Percentiles rank a stretch among this genome's conserved stretches.
These are phyloP conservation scores for Ia io DNA, from an alignment of 2,113 vertebrate genomes.

Conservation along the genomic window DNA sequence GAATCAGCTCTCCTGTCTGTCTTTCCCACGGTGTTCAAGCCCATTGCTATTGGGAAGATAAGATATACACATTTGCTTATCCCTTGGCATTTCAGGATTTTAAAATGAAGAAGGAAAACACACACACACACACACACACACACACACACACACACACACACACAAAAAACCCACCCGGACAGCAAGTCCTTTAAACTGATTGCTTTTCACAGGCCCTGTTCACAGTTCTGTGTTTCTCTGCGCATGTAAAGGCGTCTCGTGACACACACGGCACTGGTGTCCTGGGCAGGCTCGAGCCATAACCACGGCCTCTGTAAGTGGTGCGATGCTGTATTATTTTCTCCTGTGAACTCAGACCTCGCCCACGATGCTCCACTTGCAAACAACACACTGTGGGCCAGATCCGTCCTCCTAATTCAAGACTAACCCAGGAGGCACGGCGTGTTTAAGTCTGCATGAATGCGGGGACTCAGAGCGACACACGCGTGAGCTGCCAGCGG, in stretches of 20 bases:
- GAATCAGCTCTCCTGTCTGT: background rate
- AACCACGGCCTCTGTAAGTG: slow-evolving; percentile 13
- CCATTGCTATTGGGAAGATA: background rate
- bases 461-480: background rate
- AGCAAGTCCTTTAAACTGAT: slow-evolving; percentile 47
- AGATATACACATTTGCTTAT: slow-evolving; percentile 48
- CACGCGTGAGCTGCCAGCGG: fast-evolving
- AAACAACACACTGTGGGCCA: background rate
- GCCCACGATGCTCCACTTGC: background rate
- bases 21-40: slow-evolving; percentile 17
- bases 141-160: too few species aligned
- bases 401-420: background rate
- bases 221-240: background rate
- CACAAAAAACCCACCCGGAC: background rate
- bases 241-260: background rate
- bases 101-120: background rate
- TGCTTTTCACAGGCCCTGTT: background rate
- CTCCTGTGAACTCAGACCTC: background rate
- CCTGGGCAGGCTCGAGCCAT: background rate
- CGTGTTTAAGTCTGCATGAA: slow-evolving; percentile 47
- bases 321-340: background rate
- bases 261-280: background rate
- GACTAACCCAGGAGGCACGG: slow-evolving; percentile 31
- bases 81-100: slow-evolving; percentile 11
- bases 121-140: too few species aligned